Evolutionary conservation across 2,888 invertebrate genomes (phyloP), one percentile per base, ranked within the genome.

Genomic region (Exephanes ischioxanthus): DNA sequence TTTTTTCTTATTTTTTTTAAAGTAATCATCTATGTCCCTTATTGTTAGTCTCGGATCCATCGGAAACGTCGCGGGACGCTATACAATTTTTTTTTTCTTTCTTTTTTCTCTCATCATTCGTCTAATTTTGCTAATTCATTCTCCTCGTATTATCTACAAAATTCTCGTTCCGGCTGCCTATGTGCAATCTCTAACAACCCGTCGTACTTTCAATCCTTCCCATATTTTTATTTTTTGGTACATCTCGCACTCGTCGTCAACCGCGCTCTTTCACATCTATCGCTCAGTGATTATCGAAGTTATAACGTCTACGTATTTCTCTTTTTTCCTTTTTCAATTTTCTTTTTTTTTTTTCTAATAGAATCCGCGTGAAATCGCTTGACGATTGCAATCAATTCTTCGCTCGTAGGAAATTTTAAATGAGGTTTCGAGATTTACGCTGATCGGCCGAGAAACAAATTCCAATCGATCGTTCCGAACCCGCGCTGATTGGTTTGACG

Each of bases 161-260:
- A 72, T 48, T 82, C 16, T 55, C 76, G 76, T 45, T 48, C 41
- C 66, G 80, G 76, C 66, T 53, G 67, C 68, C 63, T 78, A 77
- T 9, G 48, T 68, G 63, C 45, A 72, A 75, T 75, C 72, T 58
- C 63, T 63, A 16, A 67, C 72, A 77, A 67, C n/a, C 72, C 73
- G 14, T 80, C 76, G 72, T 68, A 83, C 80, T 86, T 86, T 86
- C 82, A 80, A 71, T 73, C 68, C 71, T 71, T 37, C 22, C 30
- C 53, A 16, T 75, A 9, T 45, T 51, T 53, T 68, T 30, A 7
- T 55, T 55, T 53, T 67, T 66, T 53, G 22, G 48, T 30, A 33
- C 70, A 41, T 63, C 55, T 37, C 26, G 22, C 51, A 68, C 22
- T 81, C 26, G 68, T 78, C 67, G 7, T 79, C 55, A 22, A 9